Conservation (phyloP, 2,113 vertebrate species). For the Elephas maximus region DNA sequence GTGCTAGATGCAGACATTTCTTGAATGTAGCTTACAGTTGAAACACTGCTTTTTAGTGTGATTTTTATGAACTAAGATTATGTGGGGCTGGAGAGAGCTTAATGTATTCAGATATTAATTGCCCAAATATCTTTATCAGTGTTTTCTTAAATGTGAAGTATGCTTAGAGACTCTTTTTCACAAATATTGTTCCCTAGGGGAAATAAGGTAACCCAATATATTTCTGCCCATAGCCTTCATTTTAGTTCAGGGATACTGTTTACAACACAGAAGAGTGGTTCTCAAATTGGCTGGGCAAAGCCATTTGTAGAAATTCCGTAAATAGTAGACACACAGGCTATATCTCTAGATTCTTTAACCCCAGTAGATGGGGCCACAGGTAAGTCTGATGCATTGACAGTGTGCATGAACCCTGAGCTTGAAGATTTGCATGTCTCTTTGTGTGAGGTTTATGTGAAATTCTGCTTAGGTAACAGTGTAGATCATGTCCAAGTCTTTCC, state of each 20-base stretch:
- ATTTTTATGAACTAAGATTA: not conserved
- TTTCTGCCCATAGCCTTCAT: slow-evolving; percentile 12
- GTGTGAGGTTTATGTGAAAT: not conserved
- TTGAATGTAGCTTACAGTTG: not conserved
- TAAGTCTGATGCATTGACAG: not conserved
- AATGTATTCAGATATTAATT: not conserved
- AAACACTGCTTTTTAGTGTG: not conserved
- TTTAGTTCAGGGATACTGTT: slow-evolving; percentile 47
- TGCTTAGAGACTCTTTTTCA: not conserved
- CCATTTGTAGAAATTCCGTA: slow-evolving; percentile 1
- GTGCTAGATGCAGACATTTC: not conserved
- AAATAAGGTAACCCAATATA: not conserved
- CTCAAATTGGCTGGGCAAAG: not conserved
- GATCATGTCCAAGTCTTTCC: not conserved
- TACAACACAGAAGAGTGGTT: not conserved
- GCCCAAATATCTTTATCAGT: slow-evolving; percentile 33
- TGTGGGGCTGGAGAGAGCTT: not conserved
- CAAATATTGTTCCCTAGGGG: slow-evolving; percentile 18
- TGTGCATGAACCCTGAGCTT: not conserved
- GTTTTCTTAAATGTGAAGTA: not conserved
- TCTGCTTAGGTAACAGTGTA: not conserved
- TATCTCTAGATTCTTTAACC: not conserved
- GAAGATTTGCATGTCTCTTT: not conserved
- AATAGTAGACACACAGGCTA: not conserved
- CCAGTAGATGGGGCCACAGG: not conserved